Evolutionary conservation across 2,113 vertebrate species (phyloP), one percentile per base, ranked within the genome.

Genomic region (Cyrtonyx montezumae): DNA sequence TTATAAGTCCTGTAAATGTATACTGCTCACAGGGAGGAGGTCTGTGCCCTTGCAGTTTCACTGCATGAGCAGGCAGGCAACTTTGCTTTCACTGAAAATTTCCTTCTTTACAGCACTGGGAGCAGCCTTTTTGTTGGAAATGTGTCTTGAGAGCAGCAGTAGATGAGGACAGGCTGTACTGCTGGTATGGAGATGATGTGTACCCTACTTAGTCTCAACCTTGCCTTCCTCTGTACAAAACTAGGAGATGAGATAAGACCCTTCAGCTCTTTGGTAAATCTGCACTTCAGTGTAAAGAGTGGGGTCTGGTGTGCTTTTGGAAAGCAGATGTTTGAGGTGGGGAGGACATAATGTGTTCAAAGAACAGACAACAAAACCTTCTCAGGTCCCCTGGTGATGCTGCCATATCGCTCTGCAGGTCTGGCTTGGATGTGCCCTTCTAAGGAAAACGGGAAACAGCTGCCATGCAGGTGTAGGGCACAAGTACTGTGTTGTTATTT

Each of bases 171-270:
- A 89, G 37, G 18, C 28, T 0, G 1, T 9, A 13, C 8, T 45
- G 12, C 26, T 45, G 1, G 0, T 7, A 8, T 17, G 10, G 22
- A 46, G 14, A 36, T 36, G 15, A 15, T n/a, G 30, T 1, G 2
- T 1, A 8, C 20, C 18, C 14, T 66, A 16, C 36, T 32, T 10
- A 3, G 1, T 7, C n/a, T 84, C 69, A 55, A 13, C 55, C 14
- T 16, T 28, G 36, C 15, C 11, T 70, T 34, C 12, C 23, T 36
- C 26, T 59, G 23, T n/a, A 3, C 20, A 19, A 84, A 75, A 71
- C 0, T 1, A 53, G 42, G 15, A 78, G 28, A n/a, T 20, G 28
- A 23, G 6, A 9, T 49, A 80, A 73, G 34, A 6, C 8, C 3
- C 6, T 70, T 70, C n/a, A 46, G 3, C 19, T 84, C 2, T 55